These are phyloP conservation scores for Arctocebus calabarensis DNA, from an alignment of 2,797 vertebrate genomes.

Conservation along the genomic window DNA sequence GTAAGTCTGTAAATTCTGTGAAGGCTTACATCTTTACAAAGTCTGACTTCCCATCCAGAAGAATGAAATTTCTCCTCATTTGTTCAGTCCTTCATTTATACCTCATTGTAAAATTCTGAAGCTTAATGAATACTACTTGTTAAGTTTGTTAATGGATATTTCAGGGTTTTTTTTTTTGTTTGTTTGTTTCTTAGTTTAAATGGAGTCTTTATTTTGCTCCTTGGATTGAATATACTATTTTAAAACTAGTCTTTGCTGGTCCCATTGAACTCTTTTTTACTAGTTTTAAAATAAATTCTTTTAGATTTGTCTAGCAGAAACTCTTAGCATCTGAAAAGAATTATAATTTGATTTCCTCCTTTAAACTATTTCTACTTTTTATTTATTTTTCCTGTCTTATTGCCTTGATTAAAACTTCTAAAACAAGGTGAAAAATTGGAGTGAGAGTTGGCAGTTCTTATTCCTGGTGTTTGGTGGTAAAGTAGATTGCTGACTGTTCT, in stretches of 20 bases:
- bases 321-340: constrained; percentile 68
- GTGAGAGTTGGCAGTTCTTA: constrained; percentile 38
- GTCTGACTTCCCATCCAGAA: background rate
- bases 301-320: constrained; percentile 43
- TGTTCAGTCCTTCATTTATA: background rate
- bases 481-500: constrained; percentile 35
- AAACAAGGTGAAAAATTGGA: constrained; percentile 61
- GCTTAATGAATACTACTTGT: background rate
- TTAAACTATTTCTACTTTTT: constrained; percentile 58
- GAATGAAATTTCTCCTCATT: background rate
- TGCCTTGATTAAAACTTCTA: constrained; percentile 77
- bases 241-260: background rate
- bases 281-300: constrained; percentile 42
- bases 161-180: background rate
- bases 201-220: background rate
- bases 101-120: constrained; percentile 29
- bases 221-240: background rate
- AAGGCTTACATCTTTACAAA: background rate
- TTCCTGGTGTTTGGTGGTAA: constrained; percentile 31
- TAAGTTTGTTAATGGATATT: background rate
- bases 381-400: constrained; percentile 79
- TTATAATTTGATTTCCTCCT: constrained; percentile 68
- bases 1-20: constrained; percentile 15
- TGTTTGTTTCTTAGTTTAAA: constrained; percentile 1
- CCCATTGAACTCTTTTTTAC: constrained; percentile 40